Conservation (phyloP, 1,140 invertebrate species). For the Nasonia longicornis region DNA sequence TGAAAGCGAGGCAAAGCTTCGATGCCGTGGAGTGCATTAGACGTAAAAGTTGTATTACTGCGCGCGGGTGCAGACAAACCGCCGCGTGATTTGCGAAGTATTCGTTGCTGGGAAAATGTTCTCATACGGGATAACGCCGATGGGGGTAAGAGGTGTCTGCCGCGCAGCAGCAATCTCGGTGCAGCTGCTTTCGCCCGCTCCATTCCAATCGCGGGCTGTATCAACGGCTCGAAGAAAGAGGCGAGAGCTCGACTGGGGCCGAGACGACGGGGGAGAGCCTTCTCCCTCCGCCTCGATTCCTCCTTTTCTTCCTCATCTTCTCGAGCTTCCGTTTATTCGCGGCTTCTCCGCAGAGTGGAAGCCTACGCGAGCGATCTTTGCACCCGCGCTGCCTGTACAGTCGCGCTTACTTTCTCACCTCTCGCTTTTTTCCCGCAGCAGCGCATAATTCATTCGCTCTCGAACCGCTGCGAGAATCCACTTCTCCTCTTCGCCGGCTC, state of each 20-base stretch:
- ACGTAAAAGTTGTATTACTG: no score
- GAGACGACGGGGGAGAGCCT: neutral
- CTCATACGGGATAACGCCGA: neutral
- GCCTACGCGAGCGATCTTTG: neutral
- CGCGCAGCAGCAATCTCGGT: neutral
- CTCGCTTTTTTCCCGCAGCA: neutral
- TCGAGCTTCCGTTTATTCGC: neutral
- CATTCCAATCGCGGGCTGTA: neutral
- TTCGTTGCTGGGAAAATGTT: neutral
- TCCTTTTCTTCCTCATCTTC: neutral
- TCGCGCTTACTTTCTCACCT: neutral
- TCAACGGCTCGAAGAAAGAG: neutral
- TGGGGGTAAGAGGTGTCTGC: neutral
- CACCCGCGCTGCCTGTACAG: neutral
- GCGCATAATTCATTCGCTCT: neutral
- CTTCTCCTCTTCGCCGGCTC: neutral
- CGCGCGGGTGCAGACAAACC: neutral
- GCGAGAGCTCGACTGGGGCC: neutral
- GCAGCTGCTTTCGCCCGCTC: neutral
- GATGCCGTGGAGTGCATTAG: no score
- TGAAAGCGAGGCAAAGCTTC: no score
- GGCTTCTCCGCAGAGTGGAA: no score
- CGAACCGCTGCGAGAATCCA: neutral
- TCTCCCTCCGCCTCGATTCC: neutral
- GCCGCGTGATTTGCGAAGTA: neutral